Percentiles rank a stretch among this genome's conserved stretches.
phyloP scores from a whole-genome alignment of 2,888 invertebrate genomes.

The Bruchidius siliquastri region DNA sequence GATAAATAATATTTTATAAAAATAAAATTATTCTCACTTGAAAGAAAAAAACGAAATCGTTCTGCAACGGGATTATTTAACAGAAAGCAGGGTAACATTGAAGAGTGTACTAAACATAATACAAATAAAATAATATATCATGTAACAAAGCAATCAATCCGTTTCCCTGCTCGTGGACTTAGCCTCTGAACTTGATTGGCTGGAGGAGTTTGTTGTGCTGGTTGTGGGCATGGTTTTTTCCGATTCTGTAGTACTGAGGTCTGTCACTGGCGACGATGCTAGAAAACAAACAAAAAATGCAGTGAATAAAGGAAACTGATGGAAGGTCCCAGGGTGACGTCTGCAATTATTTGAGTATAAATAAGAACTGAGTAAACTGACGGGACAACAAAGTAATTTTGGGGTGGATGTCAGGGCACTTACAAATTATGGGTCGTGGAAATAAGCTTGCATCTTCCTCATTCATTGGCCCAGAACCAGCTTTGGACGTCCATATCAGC shows the following conservation, averaged over 20 bases:
- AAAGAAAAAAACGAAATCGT: neutral
- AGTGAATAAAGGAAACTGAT: no score
- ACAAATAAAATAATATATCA: conserved; percentile 18
- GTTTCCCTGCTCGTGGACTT: conserved; percentile 11
- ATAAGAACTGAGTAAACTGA: no score
- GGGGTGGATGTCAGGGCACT: no score
- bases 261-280: conserved; percentile 2
- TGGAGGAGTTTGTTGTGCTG: conserved; percentile 1
- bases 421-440: no score
- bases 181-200: neutral
- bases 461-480: no score
- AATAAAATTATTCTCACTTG: conserved; percentile 28
- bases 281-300: neutral
- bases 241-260: neutral
- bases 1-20: neutral
- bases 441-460: no score
- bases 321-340: no score
- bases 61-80: neutral
- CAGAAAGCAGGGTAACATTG: conserved; percentile 5
- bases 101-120: conserved; percentile 13
- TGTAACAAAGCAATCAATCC: conserved; percentile 18
- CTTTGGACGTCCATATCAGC: no score
- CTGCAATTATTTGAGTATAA: no score
- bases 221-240: neutral
- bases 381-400: no score